A percentile compares a stretch with the other conserved stretches of the same genome.
Conservation (phyloP, 2,888 invertebrate species). For the Lissonota sp. region DNA sequence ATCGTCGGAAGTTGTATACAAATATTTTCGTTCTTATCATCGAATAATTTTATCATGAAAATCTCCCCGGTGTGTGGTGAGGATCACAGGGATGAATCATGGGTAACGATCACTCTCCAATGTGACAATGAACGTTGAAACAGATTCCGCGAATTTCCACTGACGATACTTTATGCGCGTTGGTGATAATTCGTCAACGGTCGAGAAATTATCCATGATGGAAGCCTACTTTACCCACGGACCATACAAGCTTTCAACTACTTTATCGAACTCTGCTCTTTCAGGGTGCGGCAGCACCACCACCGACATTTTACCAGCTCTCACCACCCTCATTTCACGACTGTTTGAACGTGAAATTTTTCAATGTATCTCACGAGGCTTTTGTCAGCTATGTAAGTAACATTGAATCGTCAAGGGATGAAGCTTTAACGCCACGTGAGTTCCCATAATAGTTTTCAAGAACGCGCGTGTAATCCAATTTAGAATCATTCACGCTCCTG, state of each 20-base stretch:
- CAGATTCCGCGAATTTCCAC: not conserved
- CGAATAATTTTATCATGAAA: too few species aligned
- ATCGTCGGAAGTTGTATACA: too few species aligned
- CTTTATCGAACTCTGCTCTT: not conserved
- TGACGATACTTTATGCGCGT: not conserved
- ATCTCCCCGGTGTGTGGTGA: too few species aligned
- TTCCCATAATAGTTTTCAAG: slow-evolving; percentile 6
- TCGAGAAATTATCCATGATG: slow-evolving; percentile 4
- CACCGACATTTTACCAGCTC: not conserved
- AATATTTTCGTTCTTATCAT: too few species aligned
- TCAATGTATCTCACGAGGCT: slow-evolving; percentile 18
- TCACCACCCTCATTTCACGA: not conserved
- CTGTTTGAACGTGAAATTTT: not conserved
- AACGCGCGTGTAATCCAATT: slow-evolving; percentile 74
- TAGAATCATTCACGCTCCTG: slow-evolving; percentile 74
- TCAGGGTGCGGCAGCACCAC: too few species aligned
- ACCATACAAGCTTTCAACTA: not conserved
- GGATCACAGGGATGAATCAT: too few species aligned
- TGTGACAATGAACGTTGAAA: not conserved
- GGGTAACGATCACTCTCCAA: too few species aligned
- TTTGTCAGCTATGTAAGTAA: too few species aligned
- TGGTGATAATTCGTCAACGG: not conserved
- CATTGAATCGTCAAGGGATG: not conserved
- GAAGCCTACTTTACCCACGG: not conserved
- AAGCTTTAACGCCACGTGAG: not conserved